phyloP scores from a whole-genome alignment of 2,113 vertebrate species.

The Psilopsiagon aymara region DNA sequence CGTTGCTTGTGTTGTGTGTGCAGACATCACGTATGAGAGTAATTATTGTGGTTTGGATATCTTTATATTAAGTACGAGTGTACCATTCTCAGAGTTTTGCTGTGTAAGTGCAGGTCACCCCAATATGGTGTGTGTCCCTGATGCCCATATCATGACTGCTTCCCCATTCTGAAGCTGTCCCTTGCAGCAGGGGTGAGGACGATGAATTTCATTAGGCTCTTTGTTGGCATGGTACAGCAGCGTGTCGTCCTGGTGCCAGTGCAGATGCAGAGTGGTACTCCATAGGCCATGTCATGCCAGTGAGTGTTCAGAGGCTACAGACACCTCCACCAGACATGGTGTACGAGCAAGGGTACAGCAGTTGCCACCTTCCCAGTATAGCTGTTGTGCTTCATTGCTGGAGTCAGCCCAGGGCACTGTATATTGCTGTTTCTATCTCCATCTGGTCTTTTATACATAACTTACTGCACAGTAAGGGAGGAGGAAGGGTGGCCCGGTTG shows the following conservation, averaged over 20 bases:
- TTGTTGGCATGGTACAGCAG: neutral
- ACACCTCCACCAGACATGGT: accelerated
- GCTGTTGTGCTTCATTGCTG: accelerated
- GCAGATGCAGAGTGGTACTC: accelerated
- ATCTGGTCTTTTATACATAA: neutral
- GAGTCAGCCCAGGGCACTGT: neutral
- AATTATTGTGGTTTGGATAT: accelerated
- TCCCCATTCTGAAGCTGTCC: neutral
- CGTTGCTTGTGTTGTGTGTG: accelerated
- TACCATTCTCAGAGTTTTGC: neutral
- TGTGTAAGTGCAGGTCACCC: accelerated
- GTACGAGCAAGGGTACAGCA: neutral
- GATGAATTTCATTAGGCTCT: neutral
- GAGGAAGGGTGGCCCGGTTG: neutral
- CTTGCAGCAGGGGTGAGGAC: accelerated
- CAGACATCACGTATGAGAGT: neutral
- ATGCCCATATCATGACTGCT: accelerated
- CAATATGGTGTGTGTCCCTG: accelerated
- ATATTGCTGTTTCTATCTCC: neutral
- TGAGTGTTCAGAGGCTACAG: accelerated
- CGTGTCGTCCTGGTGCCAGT: accelerated
- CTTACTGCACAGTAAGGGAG: neutral
- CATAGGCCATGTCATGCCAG: accelerated
- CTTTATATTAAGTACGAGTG: accelerated
- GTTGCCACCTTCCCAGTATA: accelerated